These are phyloP conservation scores for Caenorhabditis inopinata DNA, from an alignment of 1,140 invertebrate species.

Conservation along the genomic window DNA sequence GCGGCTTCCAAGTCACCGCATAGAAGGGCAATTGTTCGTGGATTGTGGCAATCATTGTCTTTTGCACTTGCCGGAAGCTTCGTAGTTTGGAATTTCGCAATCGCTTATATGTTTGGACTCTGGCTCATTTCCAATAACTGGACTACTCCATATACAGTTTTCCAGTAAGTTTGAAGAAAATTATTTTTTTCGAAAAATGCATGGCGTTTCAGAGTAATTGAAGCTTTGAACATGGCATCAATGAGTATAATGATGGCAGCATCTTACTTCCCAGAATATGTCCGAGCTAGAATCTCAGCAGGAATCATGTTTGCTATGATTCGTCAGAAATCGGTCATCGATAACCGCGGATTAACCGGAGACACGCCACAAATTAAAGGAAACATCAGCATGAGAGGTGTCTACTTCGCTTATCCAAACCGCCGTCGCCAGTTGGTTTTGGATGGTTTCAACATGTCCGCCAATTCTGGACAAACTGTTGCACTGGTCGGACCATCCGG, in stretches of 20 bases:
- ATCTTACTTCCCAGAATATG: constrained; percentile 68
- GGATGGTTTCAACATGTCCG: constrained; percentile 70
- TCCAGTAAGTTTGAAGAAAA: constrained; percentile 57
- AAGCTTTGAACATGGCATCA: constrained; percentile 63
- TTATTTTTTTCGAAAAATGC: not conserved
- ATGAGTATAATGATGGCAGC: constrained; percentile 65
- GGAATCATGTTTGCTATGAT: constrained; percentile 66
- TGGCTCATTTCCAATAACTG: constrained; percentile 47
- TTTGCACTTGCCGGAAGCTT: constrained; percentile 52
- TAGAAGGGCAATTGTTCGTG: constrained; percentile 52
- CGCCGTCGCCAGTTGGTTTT: constrained; percentile 57
- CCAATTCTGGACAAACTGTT: constrained; percentile 76
- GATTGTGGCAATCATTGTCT: constrained; percentile 57
- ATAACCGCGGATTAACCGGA: constrained; percentile 51
- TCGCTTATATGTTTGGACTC: constrained; percentile 59
- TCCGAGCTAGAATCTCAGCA: constrained; percentile 67
- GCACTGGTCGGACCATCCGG: constrained; percentile 75
- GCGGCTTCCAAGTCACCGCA: constrained; percentile 48
- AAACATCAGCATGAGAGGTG: constrained; percentile 56
- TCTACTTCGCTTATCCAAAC: constrained; percentile 67
- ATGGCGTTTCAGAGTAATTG: constrained; percentile 56
- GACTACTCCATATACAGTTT: constrained; percentile 58
- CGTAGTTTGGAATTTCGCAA: constrained; percentile 57
- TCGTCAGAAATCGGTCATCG: constrained; percentile 64
- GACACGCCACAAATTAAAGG: not conserved